These are phyloP conservation scores for Ischnura elegans DNA, from an alignment of 2,888 invertebrate genomes.

Conservation along the genomic window DNA sequence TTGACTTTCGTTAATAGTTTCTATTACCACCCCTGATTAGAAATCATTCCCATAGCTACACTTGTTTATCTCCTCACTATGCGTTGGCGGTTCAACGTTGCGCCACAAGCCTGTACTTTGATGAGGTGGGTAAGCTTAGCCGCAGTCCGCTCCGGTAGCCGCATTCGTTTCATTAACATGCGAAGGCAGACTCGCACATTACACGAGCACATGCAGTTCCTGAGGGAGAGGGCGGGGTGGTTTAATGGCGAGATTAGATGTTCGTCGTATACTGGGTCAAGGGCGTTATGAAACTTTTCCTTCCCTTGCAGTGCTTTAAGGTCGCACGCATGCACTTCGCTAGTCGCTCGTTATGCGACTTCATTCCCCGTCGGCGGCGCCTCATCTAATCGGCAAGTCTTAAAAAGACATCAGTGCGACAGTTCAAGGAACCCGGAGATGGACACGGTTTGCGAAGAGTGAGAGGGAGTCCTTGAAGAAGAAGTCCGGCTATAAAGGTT, in stretches of 20 bases:
- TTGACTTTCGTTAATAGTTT: no score
- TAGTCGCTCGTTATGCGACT: not conserved
- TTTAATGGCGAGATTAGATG: conserved; percentile 46
- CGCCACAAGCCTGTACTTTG: not conserved
- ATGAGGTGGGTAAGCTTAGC: not conserved
- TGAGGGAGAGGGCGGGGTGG: not conserved
- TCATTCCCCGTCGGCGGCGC: not conserved
- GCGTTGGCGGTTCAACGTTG: not conserved
- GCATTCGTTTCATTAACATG: not conserved
- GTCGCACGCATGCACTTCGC: not conserved
- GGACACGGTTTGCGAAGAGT: not conserved
- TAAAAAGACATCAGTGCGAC: not conserved
- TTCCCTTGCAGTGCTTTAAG: not conserved
- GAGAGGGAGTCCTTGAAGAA: no score
- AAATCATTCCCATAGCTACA: not conserved
- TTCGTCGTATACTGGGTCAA: conserved; percentile 53
- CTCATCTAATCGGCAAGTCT: not conserved
- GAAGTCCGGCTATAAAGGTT: no score
- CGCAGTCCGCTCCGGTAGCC: not conserved
- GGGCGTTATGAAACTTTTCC: conserved; percentile 53
- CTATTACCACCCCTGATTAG: no score
- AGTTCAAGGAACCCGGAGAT: not conserved
- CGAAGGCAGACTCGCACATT: not conserved
- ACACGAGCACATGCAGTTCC: not conserved
- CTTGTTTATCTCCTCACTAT: not conserved